phyloP scores from a whole-genome alignment of 2,797 vertebrate species.

The Poecilia picta region DNA sequence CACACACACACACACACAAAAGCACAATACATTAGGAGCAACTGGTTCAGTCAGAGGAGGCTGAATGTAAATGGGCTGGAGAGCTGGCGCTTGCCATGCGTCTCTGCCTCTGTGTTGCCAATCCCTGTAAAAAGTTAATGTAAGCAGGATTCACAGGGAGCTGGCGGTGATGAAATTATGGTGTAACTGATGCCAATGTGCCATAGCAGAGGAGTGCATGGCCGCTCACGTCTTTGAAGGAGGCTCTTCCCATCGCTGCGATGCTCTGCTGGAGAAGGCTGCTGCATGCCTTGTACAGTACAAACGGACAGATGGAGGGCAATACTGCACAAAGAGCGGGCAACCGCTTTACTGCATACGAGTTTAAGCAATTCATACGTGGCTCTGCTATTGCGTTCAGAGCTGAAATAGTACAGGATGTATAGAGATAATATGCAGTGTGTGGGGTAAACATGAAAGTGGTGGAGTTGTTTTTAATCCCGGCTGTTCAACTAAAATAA shows the following conservation, averaged over 20 bases:
- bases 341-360: conserved; percentile 61
- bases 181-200: conserved; percentile 86
- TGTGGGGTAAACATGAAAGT: background rate
- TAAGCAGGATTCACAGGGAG: conserved; percentile 84
- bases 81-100: conserved; percentile 63
- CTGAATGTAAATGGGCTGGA: conserved; percentile 55
- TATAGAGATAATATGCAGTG: conserved; percentile 8
- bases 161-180: conserved; percentile 87
- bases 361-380: conserved; percentile 45
- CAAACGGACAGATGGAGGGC: conserved; percentile 71
- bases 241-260: conserved; percentile 69
- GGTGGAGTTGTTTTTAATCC: background rate
- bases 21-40: conserved; percentile 53
- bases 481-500: background rate
- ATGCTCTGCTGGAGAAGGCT: conserved; percentile 71
- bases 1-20: conserved; percentile 20
- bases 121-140: conserved; percentile 87
- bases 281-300: conserved; percentile 68
- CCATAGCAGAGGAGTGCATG: conserved; percentile 72
- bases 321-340: conserved; percentile 67
- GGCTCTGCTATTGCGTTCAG: conserved; percentile 49
- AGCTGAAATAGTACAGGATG: conserved; percentile 50
- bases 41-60: conserved; percentile 53
- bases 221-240: conserved; percentile 75
- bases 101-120: conserved; percentile 77